Percentiles rank a stretch among this genome's conserved stretches.
Evolutionary conservation across 2,888 invertebrate genomes (phyloP).

Genomic region (Athripsodes cinereus): DNA sequence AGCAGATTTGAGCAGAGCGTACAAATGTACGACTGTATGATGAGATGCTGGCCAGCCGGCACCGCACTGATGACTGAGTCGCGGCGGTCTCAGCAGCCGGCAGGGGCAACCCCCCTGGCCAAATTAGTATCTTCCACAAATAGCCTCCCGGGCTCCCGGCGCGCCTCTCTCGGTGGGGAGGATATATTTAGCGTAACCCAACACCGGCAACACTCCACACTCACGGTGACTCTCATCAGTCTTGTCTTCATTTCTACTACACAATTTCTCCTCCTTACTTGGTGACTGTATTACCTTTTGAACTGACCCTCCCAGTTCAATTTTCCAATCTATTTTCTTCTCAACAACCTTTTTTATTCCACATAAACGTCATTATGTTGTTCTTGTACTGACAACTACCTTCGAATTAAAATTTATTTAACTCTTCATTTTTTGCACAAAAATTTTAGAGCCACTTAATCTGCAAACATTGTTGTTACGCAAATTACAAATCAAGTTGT

Average conservation of each 20-base stretch:
- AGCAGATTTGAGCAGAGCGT: neutral
- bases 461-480: no score
- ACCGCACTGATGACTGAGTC: constrained; percentile 39
- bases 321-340: neutral
- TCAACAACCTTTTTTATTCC: no score
- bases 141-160: constrained; percentile 52
- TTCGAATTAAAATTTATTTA: no score
- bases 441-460: no score
- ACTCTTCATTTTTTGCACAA: no score
- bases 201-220: constrained; percentile 18
- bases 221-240: neutral
- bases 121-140: constrained; percentile 82
- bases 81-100: constrained; percentile 44
- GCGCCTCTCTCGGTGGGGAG: constrained; percentile 33
- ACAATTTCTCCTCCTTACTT: neutral
- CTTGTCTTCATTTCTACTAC: neutral
- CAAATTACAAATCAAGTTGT: no score
- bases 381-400: neutral
- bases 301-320: no score
- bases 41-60: constrained; percentile 28
- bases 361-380: no score
- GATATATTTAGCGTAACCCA: constrained; percentile 23
- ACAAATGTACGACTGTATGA: no score
- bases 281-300: neutral
- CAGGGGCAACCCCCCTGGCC: constrained; percentile 55